Percentiles rank a stretch among this genome's conserved stretches.
phyloP scores from a whole-genome alignment of 2,797 vertebrate species.

The Gymnoscopelus braueri region DNA sequence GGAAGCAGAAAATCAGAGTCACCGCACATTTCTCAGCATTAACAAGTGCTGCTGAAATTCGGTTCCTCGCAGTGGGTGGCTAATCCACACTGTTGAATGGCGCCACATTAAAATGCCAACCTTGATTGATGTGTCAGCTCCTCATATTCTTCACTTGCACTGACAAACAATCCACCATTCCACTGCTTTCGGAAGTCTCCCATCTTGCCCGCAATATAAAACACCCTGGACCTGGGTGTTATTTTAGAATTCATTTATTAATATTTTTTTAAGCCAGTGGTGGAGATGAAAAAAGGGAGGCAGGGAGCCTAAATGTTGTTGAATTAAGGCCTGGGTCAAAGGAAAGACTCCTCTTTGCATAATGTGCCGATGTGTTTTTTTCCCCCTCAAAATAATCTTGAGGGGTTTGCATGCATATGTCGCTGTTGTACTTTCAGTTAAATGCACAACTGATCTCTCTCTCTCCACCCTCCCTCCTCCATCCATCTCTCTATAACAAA shows the following conservation, averaged over 20 bases:
- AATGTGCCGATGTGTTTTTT: slow-evolving; percentile 53
- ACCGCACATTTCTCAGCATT: slow-evolving; percentile 52
- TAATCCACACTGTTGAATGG: slow-evolving; percentile 69
- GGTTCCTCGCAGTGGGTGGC: slow-evolving; percentile 74
- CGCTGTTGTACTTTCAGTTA: slow-evolving; percentile 74
- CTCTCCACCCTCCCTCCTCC: slow-evolving; percentile 51
- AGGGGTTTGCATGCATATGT: slow-evolving; percentile 63
- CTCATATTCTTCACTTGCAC: slow-evolving; percentile 62
- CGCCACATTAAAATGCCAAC: slow-evolving; percentile 68
- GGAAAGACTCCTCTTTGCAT: slow-evolving; percentile 61
- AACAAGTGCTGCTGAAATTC: slow-evolving; percentile 51
- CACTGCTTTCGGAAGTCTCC: slow-evolving; percentile 66
- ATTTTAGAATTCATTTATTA: slow-evolving; percentile 74
- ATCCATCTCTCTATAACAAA: slow-evolving; percentile 49
- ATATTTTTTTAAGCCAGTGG: slow-evolving; percentile 70
- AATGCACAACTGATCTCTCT: slow-evolving; percentile 81
- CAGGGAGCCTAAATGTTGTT: slow-evolving; percentile 68
- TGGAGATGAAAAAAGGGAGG: slow-evolving; percentile 64
- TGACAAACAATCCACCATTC: slow-evolving; percentile 74
- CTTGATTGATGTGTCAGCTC: slow-evolving; percentile 72
- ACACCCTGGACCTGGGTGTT: slow-evolving; percentile 62
- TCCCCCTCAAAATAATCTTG: slow-evolving; percentile 69
- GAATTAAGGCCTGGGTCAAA: slow-evolving; percentile 66
- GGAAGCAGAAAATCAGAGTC: slow-evolving; percentile 13
- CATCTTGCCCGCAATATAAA: slow-evolving; percentile 64